These are phyloP conservation scores for Dunckerocampus dactyliophorus DNA, from an alignment of 2,113 vertebrate genomes.

Conservation along the genomic window DNA sequence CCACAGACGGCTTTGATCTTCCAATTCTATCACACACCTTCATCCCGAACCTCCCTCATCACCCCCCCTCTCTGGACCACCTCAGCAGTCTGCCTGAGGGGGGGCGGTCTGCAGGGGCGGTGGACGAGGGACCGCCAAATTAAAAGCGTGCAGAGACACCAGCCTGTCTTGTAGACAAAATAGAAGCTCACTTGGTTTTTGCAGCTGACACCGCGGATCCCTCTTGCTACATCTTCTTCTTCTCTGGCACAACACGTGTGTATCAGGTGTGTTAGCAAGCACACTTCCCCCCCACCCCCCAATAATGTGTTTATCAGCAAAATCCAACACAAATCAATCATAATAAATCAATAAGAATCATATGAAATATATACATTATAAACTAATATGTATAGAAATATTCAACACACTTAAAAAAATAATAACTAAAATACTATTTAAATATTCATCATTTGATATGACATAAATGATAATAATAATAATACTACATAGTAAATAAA, in stretches of 20 bases:
- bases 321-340: too few relatives aligned
- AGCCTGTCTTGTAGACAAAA: not conserved
- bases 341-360: not conserved
- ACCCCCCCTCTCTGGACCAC: slow-evolving; percentile 31
- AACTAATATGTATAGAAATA: not conserved
- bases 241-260: too few relatives aligned
- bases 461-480: too few relatives aligned
- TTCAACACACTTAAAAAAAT: not conserved
- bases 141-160: not conserved
- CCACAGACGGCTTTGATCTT: slow-evolving; percentile 67
- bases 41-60: slow-evolving; percentile 53
- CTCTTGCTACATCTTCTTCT: too few relatives aligned
- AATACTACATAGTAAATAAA: too few relatives aligned
- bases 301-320: too few relatives aligned
- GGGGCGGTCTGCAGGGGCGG: slow-evolving; percentile 18
- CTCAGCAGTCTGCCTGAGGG: slow-evolving; percentile 35
- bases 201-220: too few relatives aligned
- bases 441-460: not conserved
- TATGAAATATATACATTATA: not conserved
- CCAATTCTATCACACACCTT: slow-evolving; percentile 66
- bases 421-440: not conserved
- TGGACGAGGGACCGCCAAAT: not conserved
- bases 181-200: too few relatives aligned
- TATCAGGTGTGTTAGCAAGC: too few relatives aligned
- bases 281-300: too few relatives aligned